These are phyloP conservation scores for Tachuris rubrigastra DNA, from an alignment of 2,113 vertebrate genomes.

Conservation along the genomic window DNA sequence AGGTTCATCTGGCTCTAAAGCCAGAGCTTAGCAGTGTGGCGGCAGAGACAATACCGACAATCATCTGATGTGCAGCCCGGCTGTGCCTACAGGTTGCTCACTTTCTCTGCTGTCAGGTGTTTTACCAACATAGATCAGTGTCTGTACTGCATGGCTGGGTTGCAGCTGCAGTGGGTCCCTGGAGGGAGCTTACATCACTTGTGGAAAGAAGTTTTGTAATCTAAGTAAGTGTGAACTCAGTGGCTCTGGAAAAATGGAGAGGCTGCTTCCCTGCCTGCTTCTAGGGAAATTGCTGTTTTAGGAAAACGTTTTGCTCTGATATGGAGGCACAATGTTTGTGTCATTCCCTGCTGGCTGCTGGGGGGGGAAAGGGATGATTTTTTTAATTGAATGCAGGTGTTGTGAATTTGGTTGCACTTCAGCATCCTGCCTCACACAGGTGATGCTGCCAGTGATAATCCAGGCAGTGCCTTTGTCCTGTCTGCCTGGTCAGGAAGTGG, in stretches of 20 bases:
- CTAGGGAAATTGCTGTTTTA: not conserved
- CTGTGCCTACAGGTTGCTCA: rapidly evolving
- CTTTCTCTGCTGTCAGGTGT: not conserved
- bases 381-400: not conserved
- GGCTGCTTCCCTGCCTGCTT: not conserved
- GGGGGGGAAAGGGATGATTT: not conserved
- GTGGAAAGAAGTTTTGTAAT: not conserved
- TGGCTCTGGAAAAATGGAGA: not conserved
- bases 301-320: not conserved
- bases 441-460: not conserved
- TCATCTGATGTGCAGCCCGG: not conserved
- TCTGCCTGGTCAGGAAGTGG: not conserved
- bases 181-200: not conserved
- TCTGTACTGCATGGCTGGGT: not conserved
- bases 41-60: not conserved
- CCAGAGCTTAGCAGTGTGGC: not conserved
- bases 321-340: not conserved
- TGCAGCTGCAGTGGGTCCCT: not conserved
- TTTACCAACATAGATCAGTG: not conserved
- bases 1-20: not conserved
- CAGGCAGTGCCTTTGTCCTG: not conserved
- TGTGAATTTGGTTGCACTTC: not conserved
- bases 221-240: not conserved
- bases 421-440: not conserved
- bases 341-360: not conserved